Percentiles rank a stretch among this genome's conserved stretches.
phyloP scores from a whole-genome alignment of 92 coral and sea anemone genomes.

The Montipora capitata region DNA sequence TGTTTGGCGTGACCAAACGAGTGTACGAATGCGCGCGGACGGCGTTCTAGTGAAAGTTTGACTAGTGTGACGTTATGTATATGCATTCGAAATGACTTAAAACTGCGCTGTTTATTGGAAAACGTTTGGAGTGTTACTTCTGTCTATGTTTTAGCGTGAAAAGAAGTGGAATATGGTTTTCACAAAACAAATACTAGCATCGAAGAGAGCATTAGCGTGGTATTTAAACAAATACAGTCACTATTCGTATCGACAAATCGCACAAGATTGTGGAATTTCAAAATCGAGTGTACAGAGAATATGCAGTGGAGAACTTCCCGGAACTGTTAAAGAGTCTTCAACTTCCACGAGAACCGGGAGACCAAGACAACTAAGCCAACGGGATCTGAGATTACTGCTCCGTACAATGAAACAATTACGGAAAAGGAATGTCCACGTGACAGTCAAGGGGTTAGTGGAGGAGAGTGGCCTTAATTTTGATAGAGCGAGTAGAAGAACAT shows the following conservation, averaged over 20 bases:
- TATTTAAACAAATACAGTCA: background rate
- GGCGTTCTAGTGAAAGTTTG: no score
- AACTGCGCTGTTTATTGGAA: no score
- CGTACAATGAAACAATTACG: background rate
- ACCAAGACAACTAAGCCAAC: background rate
- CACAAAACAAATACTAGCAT: background rate
- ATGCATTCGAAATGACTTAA: no score
- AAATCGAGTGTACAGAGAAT: conserved; percentile 6
- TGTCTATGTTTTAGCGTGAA: no score
- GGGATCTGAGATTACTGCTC: background rate
- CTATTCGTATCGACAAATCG: background rate
- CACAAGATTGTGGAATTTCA: background rate
- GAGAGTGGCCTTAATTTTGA: background rate
- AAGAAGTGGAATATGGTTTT: background rate
- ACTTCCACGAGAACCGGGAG: conserved; percentile 12
- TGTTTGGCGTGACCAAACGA: no score
- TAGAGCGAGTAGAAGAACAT: background rate
- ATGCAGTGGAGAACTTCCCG: background rate
- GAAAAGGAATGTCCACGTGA: background rate
- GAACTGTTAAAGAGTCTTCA: background rate
- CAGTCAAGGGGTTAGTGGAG: background rate
- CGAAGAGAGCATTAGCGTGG: conserved; percentile 13
- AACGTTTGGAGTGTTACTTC: no score
- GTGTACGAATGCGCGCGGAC: no score
- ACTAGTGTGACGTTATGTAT: no score